Percentiles rank a stretch among this genome's conserved stretches.
These are phyloP conservation scores for Erpornis zantholeuca DNA, from an alignment of 2,113 vertebrate genomes.

Conservation along the genomic window DNA sequence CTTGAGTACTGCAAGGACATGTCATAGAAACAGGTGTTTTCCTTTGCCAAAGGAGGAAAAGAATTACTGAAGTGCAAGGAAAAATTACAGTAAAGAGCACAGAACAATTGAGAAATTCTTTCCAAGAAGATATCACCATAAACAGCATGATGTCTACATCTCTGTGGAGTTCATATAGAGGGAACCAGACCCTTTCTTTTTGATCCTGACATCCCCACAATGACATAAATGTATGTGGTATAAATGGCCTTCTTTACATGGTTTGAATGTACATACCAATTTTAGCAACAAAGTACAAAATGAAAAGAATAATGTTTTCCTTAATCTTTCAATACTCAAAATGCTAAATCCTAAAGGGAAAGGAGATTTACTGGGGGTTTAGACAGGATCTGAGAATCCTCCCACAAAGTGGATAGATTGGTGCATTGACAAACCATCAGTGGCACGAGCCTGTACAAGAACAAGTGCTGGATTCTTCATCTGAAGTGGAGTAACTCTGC, in stretches of 20 bases:
- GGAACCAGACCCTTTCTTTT: background rate
- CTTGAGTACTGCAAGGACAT: background rate
- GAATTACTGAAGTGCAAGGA: background rate
- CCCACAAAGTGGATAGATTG: background rate
- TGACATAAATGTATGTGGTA: background rate
- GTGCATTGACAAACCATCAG: background rate
- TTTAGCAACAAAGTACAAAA: background rate
- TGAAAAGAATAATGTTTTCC: background rate
- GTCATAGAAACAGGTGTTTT: background rate
- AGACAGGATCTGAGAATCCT: background rate
- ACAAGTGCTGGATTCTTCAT: background rate
- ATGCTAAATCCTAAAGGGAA: background rate
- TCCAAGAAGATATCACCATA: background rate
- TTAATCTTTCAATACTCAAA: background rate
- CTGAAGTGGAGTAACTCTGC: background rate
- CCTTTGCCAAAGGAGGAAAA: background rate
- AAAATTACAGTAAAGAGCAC: background rate
- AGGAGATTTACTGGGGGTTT: background rate
- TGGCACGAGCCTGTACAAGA: background rate
- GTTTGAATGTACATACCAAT: background rate
- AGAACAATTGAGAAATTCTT: background rate
- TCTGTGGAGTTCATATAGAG: background rate
- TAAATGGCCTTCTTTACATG: background rate
- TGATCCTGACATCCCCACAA: background rate
- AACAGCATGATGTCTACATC: background rate